Base-by-base conservation (phyloP, 2,113 vertebrate species). In the Callipepla californica region DNA sequence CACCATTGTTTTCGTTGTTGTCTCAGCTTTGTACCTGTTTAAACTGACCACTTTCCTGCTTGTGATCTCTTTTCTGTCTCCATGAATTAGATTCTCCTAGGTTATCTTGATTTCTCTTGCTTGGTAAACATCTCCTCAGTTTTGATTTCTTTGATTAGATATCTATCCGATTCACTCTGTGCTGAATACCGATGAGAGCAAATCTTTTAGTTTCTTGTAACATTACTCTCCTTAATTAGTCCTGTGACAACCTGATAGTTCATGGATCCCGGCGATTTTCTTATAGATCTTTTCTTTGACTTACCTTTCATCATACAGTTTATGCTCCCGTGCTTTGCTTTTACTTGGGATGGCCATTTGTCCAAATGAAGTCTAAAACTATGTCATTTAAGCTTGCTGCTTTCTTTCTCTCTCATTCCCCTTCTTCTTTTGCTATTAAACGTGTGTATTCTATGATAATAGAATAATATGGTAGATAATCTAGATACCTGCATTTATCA, bases 351-450 rank as follows among this genome's bases (percentile, higher is more conserved):
- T 85, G n/a, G 22, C 36, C 5, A 2, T 45, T 69, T 81, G 86
- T 36, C 51, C 53, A 57, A 76, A 84, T 48, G 44, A 61, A 32
- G 30, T 77, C 58, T 25, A 79, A 87, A 66, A 5, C 15, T 20
- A 6, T 85, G 21, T 65, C 30, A 25, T 73, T 89, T 79, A 85
- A 79, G 58, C 13, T 6, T 40, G 32, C 9, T 53, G 10, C 18
- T 82, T 85, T 21, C n/a, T 59, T 69, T 42, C 28, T 74, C 13
- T 79, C 23, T 36, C 5, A 0, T 32, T 89, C 32, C 5, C 21
- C 28, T 86, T 92, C 44, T 45, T 65, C 34, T 90, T 86, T 55
- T 90, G 20, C 45, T 91, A 8, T 73, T 55, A 86, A 93, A 59
- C 3, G 3, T 0, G 0, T 48, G 48, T 62, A 18, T 85, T 92